Percentiles rank a stretch among this genome's conserved stretches.
These are phyloP conservation scores for Plecturocebus donacophilus DNA, from an alignment of 2,113 vertebrate species.

Conservation along the genomic window DNA sequence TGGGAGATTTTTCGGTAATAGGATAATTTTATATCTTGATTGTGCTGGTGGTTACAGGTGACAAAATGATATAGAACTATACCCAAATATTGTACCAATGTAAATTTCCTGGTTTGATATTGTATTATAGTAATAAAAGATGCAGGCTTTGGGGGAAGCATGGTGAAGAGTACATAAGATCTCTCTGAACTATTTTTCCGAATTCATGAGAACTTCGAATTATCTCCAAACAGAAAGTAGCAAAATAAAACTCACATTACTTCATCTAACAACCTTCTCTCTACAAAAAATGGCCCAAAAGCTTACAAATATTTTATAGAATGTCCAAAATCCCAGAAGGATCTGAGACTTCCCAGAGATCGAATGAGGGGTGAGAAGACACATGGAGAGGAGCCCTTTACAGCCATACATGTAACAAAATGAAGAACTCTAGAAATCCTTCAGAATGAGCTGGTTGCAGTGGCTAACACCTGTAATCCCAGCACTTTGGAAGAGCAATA, in stretches of 20 bases:
- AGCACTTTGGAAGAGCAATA: too few relatives aligned
- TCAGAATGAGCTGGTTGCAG: not conserved
- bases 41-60: not conserved
- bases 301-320: not conserved
- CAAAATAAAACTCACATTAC: not conserved
- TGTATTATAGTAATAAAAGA: not conserved
- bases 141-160: not conserved
- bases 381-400: not conserved
- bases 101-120: not conserved
- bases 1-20: not conserved
- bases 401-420: not conserved
- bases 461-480: too few relatives aligned
- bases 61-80: not conserved
- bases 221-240: not conserved
- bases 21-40: not conserved
- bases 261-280: not conserved
- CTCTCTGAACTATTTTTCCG: not conserved
- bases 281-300: not conserved
- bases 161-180: not conserved
- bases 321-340: not conserved
- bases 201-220: not conserved
- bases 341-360: not conserved
- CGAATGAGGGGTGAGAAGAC: not conserved
- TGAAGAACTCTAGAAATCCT: not conserved
- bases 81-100: not conserved